Percentiles rank a stretch among this genome's conserved stretches.
These are phyloP conservation scores for Microctenopoma steveboyesi DNA, from an alignment of 2,797 vertebrate genomes.

Conservation along the genomic window DNA sequence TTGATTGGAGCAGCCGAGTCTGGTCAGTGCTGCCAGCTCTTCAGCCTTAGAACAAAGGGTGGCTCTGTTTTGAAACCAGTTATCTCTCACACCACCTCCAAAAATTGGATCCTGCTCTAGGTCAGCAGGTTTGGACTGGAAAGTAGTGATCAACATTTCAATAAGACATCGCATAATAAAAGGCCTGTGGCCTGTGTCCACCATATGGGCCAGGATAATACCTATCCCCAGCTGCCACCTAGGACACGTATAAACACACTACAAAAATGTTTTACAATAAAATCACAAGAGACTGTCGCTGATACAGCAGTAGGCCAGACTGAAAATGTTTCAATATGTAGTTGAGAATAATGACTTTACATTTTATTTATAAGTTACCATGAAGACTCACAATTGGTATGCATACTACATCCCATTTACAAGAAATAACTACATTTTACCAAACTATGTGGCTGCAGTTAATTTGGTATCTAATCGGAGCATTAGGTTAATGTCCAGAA, in stretches of 20 bases:
- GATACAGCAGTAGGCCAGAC: not conserved
- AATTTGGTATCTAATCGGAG: not conserved
- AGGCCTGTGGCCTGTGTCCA: not conserved
- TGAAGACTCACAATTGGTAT: not conserved
- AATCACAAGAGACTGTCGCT: not conserved
- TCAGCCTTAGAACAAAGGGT: slow-evolving; percentile 52
- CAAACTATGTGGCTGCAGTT: not conserved
- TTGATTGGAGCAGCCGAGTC: slow-evolving; percentile 1
- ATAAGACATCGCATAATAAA: not conserved
- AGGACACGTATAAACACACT: not conserved
- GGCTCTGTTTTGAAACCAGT: slow-evolving; percentile 40
- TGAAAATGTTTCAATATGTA: not conserved
- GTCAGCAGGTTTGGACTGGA: slow-evolving; percentile 27
- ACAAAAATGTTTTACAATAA: not conserved
- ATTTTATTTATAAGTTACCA: not conserved
- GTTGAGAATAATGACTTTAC: not conserved
- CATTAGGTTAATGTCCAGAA: not conserved
- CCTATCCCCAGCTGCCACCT: not conserved
- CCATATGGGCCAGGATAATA: not conserved
- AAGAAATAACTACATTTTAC: too few species aligned
- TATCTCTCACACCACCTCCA: not conserved
- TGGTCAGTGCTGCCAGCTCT: slow-evolving; percentile 30
- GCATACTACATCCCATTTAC: not conserved
- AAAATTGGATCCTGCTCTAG: slow-evolving; percentile 15
- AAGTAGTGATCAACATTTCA: slow-evolving; percentile 16